Conservation (phyloP, 1,140 invertebrate species). For the Solen grandis region DNA sequence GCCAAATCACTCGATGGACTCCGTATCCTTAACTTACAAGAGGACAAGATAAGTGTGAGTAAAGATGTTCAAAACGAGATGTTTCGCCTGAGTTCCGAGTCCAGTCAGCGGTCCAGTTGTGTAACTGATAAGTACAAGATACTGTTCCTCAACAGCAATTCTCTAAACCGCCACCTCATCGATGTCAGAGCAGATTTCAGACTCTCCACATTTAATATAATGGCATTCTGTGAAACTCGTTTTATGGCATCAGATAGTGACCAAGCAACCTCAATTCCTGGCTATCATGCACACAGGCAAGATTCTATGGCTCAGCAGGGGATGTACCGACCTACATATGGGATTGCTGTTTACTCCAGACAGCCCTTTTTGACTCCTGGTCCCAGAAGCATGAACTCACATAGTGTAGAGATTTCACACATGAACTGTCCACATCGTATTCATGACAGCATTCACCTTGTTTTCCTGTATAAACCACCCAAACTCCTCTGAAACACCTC, state of each 20-base stretch:
- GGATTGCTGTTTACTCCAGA: slow-evolving; percentile 16
- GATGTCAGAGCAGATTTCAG: slow-evolving; percentile 28
- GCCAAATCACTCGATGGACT: neutral
- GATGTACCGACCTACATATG: slow-evolving; percentile 17
- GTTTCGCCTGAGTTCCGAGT: neutral
- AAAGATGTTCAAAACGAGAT: slow-evolving; percentile 27
- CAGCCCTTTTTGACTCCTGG: neutral
- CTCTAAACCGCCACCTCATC: slow-evolving; percentile 8
- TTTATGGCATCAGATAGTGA: neutral
- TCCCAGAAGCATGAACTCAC: neutral
- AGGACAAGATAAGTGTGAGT: slow-evolving; percentile 27
- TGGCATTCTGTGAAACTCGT: slow-evolving; percentile 34
- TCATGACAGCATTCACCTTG: neutral
- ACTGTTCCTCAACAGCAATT: slow-evolving; percentile 25
- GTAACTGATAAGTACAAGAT: slow-evolving; percentile 3
- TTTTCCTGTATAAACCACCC: slow-evolving; percentile 24
- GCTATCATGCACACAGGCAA: slow-evolving; percentile 9
- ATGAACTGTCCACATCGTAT: neutral
- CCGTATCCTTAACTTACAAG: slow-evolving; percentile 16
- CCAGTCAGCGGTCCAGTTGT: neutral
- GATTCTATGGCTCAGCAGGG: neutral
- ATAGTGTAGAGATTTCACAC: slow-evolving; percentile 2
- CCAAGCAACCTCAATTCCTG: neutral
- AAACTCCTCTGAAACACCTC: neutral
- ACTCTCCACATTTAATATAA: slow-evolving; percentile 1